Evolutionary conservation across 1,140 invertebrate genomes (phyloP).

Genomic region (Heliconius eleuchia): DNA sequence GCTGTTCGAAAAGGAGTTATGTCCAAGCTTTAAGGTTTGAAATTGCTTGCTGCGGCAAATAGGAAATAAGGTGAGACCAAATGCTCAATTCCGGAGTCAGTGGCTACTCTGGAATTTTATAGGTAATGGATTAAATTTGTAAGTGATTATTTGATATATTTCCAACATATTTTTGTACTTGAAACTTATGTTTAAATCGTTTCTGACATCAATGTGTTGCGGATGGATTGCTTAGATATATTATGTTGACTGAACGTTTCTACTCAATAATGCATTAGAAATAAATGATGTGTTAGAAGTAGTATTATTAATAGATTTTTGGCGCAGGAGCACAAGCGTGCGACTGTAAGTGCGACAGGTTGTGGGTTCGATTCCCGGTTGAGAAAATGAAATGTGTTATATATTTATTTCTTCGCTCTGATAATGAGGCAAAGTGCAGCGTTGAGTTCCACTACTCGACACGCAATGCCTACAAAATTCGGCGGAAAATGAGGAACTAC

Average conservation of each 20-base stretch:
- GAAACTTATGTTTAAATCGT: not conserved
- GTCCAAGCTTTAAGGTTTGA: slow-evolving; percentile 39
- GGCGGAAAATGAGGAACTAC: no score
- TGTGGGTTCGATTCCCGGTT: no score
- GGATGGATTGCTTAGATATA: slow-evolving; percentile 4
- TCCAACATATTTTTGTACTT: slow-evolving; percentile 33
- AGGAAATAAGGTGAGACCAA: slow-evolving; percentile 46
- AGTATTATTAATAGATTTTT: no score
- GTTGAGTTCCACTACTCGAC: no score
- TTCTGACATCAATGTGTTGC: not conserved
- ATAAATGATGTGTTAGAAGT: no score
- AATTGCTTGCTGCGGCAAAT: slow-evolving; percentile 36
- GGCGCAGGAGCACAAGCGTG: no score
- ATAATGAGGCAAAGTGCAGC: no score
- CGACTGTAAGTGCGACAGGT: no score
- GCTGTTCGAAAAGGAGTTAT: slow-evolving; percentile 34
- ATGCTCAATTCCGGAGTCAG: slow-evolving; percentile 62
- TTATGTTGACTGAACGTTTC: not conserved
- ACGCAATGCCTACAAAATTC: no score
- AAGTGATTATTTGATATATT: slow-evolving; percentile 55
- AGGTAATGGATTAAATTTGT: slow-evolving; percentile 66
- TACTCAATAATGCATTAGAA: not conserved
- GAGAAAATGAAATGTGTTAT: no score
- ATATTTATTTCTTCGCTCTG: no score
- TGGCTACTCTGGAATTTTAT: slow-evolving; percentile 66